Conservation (phyloP, 2,888 invertebrate species). For the Mythimna pallens region DNA sequence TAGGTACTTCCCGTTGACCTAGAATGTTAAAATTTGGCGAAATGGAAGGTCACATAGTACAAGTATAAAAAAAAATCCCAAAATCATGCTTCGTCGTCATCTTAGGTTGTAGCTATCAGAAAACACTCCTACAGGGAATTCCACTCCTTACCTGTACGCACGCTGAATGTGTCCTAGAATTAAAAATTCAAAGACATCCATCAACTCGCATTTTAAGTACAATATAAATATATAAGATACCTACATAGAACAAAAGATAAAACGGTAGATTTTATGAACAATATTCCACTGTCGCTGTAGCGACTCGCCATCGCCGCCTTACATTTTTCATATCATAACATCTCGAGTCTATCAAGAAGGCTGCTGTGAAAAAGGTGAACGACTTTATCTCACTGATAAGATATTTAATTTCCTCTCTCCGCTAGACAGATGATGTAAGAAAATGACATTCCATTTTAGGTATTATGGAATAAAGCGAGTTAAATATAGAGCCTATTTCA, state of each 20-base stretch:
- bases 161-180: too few species aligned
- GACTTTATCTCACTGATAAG: slow-evolving; percentile 81
- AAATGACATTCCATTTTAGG: slow-evolving; percentile 71
- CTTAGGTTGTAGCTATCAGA: too few species aligned
- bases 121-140: too few species aligned
- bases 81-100: too few species aligned
- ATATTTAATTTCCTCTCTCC: slow-evolving; percentile 84
- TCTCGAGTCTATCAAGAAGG: slow-evolving; percentile 65
- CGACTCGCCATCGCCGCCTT: slow-evolving; percentile 11
- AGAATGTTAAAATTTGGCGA: too few species aligned
- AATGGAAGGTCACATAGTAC: too few species aligned
- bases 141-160: too few species aligned
- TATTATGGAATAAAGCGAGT: slow-evolving; percentile 43
- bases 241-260: background rate
- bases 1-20: too few species aligned
- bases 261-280: background rate
- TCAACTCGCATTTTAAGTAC: too few species aligned
- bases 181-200: too few species aligned
- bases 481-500: slow-evolving; percentile 39
- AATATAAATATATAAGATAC: background rate
- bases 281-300: slow-evolving; percentile 12
- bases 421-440: slow-evolving; percentile 79
- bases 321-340: slow-evolving; percentile 54
- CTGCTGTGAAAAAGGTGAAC: slow-evolving; percentile 74
- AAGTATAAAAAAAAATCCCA: too few species aligned